Evolutionary conservation across 2,113 vertebrate species (phyloP), one percentile per base, ranked within the genome.

Genomic region (Scartelaos histophorus): DNA sequence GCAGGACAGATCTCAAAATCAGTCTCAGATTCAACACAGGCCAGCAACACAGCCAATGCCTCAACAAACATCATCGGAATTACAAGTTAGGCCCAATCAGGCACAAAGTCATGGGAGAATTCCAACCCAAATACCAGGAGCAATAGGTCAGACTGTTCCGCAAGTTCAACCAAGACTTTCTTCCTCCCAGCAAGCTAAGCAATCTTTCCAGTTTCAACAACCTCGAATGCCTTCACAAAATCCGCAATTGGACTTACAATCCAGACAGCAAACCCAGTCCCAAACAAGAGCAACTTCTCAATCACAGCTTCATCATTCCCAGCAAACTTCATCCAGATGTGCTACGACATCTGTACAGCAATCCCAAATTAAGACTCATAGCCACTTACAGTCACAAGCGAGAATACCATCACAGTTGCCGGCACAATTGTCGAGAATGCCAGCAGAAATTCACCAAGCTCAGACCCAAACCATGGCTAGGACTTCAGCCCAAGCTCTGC

Each of bases 11-110:
- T 9, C 51, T 35, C 74, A 78, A 29, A 7, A 53, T 15, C 75
- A 79, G 7, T 12, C 51, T 22, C 79, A 76, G 54, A 25, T 21
- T 0, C 58, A 74, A 22, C 4, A 74, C 58, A 82, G 80, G 29
- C 25, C 68, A 0, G n/a, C 43, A 6, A n/a, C 73, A 9, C 83
- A 87, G 34, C 0, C 38, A 7, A 71, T 58, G 13, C 17, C 57
- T 70, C 83, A 85, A 35, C 29, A 35, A 19, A 19, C 38, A 46
- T 24, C 43, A 13, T 4, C 87, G 72, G 89, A 74, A 49, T 10
- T 60, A 13, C 79, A 74, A 21, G 45, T 78, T 25, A 57, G 73
- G 43, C 51, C 58, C 25, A 13, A 58, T 17, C 70, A 73, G 12
- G 13, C 58, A 15, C 78, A 65, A 54, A 58, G 47, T 19, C 73